Evolutionary conservation across 2,113 vertebrate species (phyloP).

Genomic region (Microtus richardsoni): DNA sequence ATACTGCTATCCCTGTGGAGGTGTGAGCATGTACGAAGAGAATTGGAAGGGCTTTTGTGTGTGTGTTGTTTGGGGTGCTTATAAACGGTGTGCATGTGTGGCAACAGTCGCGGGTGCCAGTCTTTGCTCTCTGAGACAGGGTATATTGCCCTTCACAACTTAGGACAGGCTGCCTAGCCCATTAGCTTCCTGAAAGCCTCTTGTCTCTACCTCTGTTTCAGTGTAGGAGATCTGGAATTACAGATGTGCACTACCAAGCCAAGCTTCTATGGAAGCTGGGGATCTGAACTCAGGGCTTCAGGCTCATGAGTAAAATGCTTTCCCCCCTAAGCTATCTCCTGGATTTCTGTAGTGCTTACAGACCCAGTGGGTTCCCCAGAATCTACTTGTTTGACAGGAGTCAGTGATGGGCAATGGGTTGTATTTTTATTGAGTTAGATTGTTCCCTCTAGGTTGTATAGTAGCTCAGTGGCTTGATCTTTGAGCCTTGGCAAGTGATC

Average conservation of each 20-base stretch:
- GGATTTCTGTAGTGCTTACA: background rate
- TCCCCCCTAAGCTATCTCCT: background rate
- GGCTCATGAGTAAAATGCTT: background rate
- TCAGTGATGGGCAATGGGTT: background rate
- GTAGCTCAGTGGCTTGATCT: constrained; percentile 11
- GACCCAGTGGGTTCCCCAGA: background rate
- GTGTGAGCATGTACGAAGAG: background rate
- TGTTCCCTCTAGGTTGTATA: constrained; percentile 40
- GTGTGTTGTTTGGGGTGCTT: background rate
- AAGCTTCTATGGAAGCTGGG: no score
- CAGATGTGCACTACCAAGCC: no score
- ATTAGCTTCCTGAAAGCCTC: no score
- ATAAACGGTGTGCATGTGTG: background rate
- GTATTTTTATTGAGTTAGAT: background rate
- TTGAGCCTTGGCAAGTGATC: constrained; percentile 40
- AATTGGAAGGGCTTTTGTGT: background rate
- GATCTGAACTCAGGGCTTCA: background rate
- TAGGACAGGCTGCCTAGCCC: background rate
- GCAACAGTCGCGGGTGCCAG: background rate
- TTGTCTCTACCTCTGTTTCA: background rate
- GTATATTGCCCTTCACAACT: background rate
- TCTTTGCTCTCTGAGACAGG: background rate
- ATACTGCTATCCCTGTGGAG: background rate
- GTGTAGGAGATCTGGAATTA: background rate
- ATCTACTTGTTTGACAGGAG: background rate